phyloP scores from a whole-genome alignment of 2,797 vertebrate genomes.

The Phoebastria nigripes region DNA sequence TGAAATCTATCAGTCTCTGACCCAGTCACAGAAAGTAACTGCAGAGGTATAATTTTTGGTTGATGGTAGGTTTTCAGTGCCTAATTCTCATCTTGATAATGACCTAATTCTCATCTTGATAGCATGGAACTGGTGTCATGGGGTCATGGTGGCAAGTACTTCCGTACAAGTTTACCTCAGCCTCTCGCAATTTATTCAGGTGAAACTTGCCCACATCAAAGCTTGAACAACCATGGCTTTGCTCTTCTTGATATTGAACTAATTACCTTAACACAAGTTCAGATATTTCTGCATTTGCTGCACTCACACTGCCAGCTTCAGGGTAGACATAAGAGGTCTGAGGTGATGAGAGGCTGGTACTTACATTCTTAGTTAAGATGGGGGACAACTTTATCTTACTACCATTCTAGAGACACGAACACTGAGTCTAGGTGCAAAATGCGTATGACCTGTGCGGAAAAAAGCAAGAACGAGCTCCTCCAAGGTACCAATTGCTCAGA shows the following conservation, averaged over 20 bases:
- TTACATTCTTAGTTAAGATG: background rate
- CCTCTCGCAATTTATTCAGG: background rate
- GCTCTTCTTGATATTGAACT: background rate
- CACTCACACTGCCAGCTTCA: background rate
- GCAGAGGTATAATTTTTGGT: background rate
- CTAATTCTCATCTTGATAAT: background rate
- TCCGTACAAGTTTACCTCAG: background rate
- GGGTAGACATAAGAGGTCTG: background rate
- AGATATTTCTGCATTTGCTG: background rate
- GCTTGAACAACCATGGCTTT: background rate
- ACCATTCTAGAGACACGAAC: rapidly evolving
- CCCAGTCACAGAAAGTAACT: background rate
- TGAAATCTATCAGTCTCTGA: background rate
- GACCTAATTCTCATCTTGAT: background rate
- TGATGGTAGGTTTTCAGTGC: background rate
- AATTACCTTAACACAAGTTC: background rate
- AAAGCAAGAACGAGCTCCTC: background rate
- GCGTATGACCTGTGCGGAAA: rapidly evolving
- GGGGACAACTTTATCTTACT: background rate
- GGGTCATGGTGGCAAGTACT: background rate
- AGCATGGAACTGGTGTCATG: background rate
- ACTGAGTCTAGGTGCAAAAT: background rate
- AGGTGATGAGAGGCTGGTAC: background rate
- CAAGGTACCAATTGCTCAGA: rapidly evolving
- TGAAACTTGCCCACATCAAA: background rate